Base-by-base conservation (phyloP, 1,140 invertebrate genomes). In the Cotesia glomerata region DNA sequence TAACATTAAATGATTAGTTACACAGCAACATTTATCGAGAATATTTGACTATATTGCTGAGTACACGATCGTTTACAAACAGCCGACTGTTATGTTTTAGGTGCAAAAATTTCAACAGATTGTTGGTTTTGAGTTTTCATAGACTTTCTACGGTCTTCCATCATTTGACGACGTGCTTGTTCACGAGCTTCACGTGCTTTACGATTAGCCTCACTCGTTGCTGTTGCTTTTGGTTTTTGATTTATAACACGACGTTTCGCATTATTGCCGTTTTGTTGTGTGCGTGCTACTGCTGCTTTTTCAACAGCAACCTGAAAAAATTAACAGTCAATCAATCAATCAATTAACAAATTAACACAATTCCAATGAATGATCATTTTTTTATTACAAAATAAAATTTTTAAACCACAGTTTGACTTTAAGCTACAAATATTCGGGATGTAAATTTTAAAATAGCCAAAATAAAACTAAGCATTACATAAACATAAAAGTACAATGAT, bases 111-210 rank as follows among this genome's bases (percentile, higher is more conserved):
- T 86, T 91, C 88, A 16, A 92, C 89, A 69, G 85, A 85, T 71
- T 88, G 84, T 75, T 88, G 80, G 18, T 75, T 76, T 26, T 81
- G 84, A 14, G 87, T 87, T 68, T 89, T 87, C 89, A 93, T 90
- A 7, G 92, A 92, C 75, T 90, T 90, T 73, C 93, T 88, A 77
- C 90, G 91, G 78, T 94, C 93, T 79, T 95, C 94, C 62, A 96
- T 83, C 88, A 96, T 89, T 78, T 93, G 92, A 75, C 93, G 92
- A 72, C 95, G 88, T 35, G 93, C 92, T 64, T 93, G 92, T 79
- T 96, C 95, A 2, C 95, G 87, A 35, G 92, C 90, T 78, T 92
- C 88, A 2, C 87, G 83, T 14, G 87, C 85, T 79, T 88, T 88
- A 72, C 89, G 87, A 72, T 82, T 86, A 13, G 87, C 88, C 56